Conservation (phyloP, 2,113 vertebrate genomes). For the Zosterops borbonicus region DNA sequence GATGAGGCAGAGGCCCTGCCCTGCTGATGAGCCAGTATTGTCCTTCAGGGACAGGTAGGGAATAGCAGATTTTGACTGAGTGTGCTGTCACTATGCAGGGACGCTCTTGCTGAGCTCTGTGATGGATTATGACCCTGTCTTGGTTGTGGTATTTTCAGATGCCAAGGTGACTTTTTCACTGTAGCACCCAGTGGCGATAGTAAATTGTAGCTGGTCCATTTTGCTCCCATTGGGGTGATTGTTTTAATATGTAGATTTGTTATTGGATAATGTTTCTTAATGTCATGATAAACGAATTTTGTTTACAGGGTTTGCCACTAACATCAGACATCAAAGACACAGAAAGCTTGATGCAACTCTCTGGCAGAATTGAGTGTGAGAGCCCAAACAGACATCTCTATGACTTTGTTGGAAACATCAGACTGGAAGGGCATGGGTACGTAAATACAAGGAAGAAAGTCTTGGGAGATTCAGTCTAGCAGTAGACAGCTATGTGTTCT, state of each 20-base stretch:
- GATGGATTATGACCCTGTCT: background rate
- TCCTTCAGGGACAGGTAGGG: background rate
- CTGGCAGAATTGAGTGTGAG: conserved; percentile 94
- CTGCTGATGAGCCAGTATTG: background rate
- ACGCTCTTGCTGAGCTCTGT: background rate
- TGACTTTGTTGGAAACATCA: conserved; percentile 97
- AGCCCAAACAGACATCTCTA: conserved; percentile 96
- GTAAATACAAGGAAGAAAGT: conserved; percentile 7
- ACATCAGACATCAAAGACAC: conserved; percentile 92
- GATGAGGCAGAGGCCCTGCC: background rate
- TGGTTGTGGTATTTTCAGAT: background rate
- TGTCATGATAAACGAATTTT: background rate
- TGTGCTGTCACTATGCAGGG: background rate
- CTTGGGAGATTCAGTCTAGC: background rate
- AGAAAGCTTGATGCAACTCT: conserved; percentile 87
- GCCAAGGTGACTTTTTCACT: background rate
- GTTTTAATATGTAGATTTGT: background rate
- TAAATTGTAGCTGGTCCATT: background rate
- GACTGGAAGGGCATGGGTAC: conserved; percentile 90
- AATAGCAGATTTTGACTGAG: background rate
- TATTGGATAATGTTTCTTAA: background rate
- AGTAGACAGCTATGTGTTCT: background rate
- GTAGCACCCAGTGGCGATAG: background rate
- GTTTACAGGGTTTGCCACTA: conserved; percentile 86
- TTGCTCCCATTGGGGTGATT: background rate